phyloP scores from a whole-genome alignment of 2,888 invertebrate species.

The Bombylius discolor region DNA sequence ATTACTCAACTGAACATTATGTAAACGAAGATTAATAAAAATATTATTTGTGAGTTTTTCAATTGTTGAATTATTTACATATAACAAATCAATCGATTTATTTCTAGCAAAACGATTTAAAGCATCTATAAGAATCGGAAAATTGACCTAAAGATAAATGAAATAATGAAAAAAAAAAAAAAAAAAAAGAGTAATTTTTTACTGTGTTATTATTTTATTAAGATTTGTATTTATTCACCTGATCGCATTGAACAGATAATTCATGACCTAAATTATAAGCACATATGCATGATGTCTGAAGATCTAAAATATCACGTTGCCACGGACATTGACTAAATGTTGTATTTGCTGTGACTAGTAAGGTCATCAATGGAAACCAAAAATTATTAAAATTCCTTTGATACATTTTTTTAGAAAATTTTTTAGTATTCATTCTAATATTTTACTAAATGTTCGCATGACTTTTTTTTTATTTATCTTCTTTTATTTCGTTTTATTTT shows the following conservation, averaged over 20 bases:
- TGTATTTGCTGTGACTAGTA: constrained; percentile 12
- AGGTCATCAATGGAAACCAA: constrained; percentile 10
- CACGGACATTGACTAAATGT: constrained; percentile 67
- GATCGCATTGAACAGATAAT: constrained; percentile 80
- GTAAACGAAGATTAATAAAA: constrained; percentile 56
- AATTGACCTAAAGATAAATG: constrained; percentile 48
- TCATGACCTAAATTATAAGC: constrained; percentile 75
- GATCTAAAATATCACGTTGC: constrained; percentile 57
- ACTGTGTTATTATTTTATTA: neutral
- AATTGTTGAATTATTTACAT: constrained; percentile 78
- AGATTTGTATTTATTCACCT: constrained; percentile 36
- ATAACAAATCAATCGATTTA: constrained; percentile 66
- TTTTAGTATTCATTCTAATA: neutral
- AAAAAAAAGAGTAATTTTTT: neutral
- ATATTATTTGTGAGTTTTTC: constrained; percentile 51
- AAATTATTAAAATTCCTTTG: constrained; percentile 5
- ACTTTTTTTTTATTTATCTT: too few relatives aligned
- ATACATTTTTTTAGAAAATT: constrained; percentile 3
- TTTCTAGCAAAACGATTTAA: constrained; percentile 54
- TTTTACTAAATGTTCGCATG: too few relatives aligned
- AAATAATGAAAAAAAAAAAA: neutral
- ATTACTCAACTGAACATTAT: constrained; percentile 73
- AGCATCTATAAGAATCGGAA: constrained; percentile 57
- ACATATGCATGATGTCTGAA: constrained; percentile 77
- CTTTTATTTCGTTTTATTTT: too few relatives aligned